phyloP scores from a whole-genome alignment of 1,140 invertebrate genomes.

The Monomorium pharaonis region DNA sequence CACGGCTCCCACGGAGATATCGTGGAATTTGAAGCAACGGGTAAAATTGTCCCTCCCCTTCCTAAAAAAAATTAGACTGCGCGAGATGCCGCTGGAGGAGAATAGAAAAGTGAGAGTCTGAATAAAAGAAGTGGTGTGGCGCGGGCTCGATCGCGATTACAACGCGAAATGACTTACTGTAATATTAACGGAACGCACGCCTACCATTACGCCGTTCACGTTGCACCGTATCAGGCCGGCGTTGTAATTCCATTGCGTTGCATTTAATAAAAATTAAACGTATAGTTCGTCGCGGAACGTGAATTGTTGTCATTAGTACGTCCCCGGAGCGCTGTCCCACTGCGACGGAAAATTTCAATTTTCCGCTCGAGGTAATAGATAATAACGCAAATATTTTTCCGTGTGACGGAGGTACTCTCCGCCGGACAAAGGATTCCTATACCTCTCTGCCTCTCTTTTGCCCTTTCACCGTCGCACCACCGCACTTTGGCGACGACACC shows the following conservation, averaged over 20 bases:
- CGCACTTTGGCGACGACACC: constrained; percentile 44
- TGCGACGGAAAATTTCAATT: constrained; percentile 70
- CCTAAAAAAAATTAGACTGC: too few relatives aligned
- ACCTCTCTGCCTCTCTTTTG: constrained; percentile 19
- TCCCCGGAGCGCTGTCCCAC: constrained; percentile 44
- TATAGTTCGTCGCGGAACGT: constrained; percentile 56
- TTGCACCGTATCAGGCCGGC: constrained; percentile 27
- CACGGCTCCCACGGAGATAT: neutral
- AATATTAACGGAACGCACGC: constrained; percentile 29
- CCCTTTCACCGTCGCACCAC: constrained; percentile 7
- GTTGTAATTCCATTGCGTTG: constrained; percentile 45
- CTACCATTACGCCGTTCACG: constrained; percentile 3
- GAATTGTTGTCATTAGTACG: constrained; percentile 67
- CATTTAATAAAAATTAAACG: constrained; percentile 56
- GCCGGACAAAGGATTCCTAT: constrained; percentile 70
- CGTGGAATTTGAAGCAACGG: neutral
- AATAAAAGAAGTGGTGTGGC: neutral
- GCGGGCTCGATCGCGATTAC: neutral
- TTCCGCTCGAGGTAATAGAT: constrained; percentile 73
- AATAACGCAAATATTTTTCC: constrained; percentile 74
- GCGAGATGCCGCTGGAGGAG: too few relatives aligned
- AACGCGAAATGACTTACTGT: constrained; percentile 18
- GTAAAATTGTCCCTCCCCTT: too few relatives aligned
- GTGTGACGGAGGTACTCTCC: constrained; percentile 64
- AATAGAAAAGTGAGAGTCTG: neutral